Evolutionary conservation across 2,113 vertebrate genomes (phyloP).

Genomic region (Puffinus mauretanicus): DNA sequence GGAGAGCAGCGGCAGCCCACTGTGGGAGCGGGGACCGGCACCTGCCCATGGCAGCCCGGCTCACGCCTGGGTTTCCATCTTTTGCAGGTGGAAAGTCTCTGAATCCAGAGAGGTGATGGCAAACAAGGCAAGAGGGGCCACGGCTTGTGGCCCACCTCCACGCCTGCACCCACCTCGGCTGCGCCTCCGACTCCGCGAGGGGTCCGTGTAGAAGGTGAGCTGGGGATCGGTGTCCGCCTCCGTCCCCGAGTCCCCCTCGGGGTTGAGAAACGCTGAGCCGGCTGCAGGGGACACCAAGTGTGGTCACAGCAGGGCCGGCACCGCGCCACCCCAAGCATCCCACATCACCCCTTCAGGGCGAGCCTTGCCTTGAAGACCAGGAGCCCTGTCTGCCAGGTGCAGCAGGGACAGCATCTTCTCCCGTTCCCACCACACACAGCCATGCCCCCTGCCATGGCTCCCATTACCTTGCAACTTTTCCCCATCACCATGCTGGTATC

Average conservation of each 20-base stretch:
- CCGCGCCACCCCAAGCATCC: background rate
- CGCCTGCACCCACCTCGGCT: conserved; percentile 83
- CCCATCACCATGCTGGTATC: rapidly evolving
- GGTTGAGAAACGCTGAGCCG: conserved; percentile 96
- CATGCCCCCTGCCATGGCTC: rapidly evolving
- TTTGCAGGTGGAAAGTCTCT: background rate
- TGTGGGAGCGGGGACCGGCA: rapidly evolving
- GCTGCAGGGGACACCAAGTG: conserved; percentile 68
- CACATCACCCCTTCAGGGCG: background rate
- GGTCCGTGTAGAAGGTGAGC: conserved; percentile 97
- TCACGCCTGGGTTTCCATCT: background rate
- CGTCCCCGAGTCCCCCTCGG: conserved; percentile 93
- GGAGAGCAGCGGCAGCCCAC: background rate
- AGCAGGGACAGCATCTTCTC: background rate
- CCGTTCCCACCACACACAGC: background rate
- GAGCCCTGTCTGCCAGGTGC: background rate
- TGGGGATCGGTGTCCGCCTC: conserved; percentile 97
- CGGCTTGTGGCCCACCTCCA: rapidly evolving
- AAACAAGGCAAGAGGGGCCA: background rate
- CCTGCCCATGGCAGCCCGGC: rapidly evolving
- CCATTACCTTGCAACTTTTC: background rate
- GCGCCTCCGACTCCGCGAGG: conserved; percentile 91
- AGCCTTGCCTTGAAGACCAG: background rate
- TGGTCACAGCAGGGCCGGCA: background rate
- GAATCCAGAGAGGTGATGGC: rapidly evolving